Conservation (phyloP, 2,888 invertebrate genomes). For the Andricus curvator region DNA sequence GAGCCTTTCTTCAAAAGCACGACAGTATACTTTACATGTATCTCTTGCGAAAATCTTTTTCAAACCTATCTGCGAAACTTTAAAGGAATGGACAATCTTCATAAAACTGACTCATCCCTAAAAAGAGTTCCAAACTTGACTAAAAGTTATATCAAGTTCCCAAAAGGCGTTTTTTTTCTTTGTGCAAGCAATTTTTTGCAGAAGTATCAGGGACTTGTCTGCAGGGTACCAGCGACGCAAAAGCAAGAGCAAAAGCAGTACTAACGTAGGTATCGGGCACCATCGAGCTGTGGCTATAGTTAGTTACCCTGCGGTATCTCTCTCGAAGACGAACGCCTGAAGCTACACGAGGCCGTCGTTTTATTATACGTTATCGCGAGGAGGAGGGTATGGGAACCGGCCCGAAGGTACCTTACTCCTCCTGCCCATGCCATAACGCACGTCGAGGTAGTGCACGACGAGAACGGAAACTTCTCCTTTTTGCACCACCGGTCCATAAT, state of each 20-base stretch:
- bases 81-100: constrained; percentile 1
- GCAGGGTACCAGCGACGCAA: constrained; percentile 14
- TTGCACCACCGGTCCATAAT: constrained; percentile 47
- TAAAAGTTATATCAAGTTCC: constrained; percentile 23
- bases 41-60: no score
- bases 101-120: background rate
- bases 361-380: constrained; percentile 76
- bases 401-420: constrained; percentile 63
- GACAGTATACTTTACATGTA: no score
- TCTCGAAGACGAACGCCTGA: constrained; percentile 72
- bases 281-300: constrained; percentile 52
- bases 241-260: constrained; percentile 5
- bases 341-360: constrained; percentile 73
- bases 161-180: constrained; percentile 1
- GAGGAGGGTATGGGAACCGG: constrained; percentile 73
- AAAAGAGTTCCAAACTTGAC: constrained; percentile 19
- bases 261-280: constrained; percentile 52
- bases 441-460: constrained; percentile 60
- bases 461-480: constrained; percentile 52
- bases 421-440: constrained; percentile 71
- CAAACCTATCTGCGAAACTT: no score
- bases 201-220: constrained; percentile 26
- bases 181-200: constrained; percentile 12
- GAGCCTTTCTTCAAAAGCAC: no score
- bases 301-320: constrained; percentile 59